phyloP scores from a whole-genome alignment of 2,113 vertebrate species.

The Dipodomys stephensi region DNA sequence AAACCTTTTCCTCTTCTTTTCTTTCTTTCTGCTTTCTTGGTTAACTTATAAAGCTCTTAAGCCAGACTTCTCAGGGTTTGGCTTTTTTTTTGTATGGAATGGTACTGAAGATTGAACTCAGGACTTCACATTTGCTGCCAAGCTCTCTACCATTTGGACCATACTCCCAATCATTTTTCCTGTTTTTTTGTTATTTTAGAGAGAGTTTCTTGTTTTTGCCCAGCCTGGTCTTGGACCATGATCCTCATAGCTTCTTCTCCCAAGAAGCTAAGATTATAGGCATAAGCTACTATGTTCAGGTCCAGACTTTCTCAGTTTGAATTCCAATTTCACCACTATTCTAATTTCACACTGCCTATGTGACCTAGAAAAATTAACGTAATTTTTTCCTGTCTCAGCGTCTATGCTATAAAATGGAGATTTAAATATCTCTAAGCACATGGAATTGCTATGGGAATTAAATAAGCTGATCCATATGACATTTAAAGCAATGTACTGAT shows the following conservation, averaged over 20 bases:
- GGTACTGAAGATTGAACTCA: too few relatives aligned
- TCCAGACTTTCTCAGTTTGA: constrained; percentile 27
- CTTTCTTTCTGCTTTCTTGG: background rate
- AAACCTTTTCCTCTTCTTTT: background rate
- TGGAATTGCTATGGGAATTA: constrained; percentile 16
- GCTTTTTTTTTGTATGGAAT: too few relatives aligned
- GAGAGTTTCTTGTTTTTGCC: too few relatives aligned
- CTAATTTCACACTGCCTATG: background rate
- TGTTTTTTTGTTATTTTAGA: too few relatives aligned
- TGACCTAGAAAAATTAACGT: constrained; percentile 24
- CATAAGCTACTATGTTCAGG: too few relatives aligned
- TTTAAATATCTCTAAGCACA: constrained; percentile 57
- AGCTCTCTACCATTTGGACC: too few relatives aligned
- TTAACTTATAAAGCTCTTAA: background rate
- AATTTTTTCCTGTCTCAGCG: constrained; percentile 36
- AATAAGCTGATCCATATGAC: constrained; percentile 13
- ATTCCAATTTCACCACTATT: background rate
- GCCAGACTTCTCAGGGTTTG: background rate
- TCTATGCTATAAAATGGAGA: constrained; percentile 37
- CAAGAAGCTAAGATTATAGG: too few relatives aligned
- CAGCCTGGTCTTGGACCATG: too few relatives aligned
- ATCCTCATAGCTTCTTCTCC: too few relatives aligned
- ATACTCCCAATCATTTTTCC: too few relatives aligned
- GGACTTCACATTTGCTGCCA: too few relatives aligned
- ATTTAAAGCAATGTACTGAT: constrained; percentile 27